phyloP scores from a whole-genome alignment of 2,888 invertebrate species.

The Amblyjoppa proteus region DNA sequence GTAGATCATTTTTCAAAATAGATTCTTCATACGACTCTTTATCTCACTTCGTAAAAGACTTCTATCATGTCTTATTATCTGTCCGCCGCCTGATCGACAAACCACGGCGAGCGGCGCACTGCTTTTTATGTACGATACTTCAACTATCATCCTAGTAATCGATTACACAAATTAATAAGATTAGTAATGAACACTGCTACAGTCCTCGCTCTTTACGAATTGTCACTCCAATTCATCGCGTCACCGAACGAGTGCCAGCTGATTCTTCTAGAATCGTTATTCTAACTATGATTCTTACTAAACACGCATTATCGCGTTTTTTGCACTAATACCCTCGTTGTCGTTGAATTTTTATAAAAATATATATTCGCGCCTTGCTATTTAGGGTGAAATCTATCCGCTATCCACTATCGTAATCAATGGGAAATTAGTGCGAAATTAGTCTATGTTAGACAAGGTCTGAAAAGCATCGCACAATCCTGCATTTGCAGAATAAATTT shows the following conservation, averaged over 20 bases:
- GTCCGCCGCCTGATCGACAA: constrained; percentile 72
- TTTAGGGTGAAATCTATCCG: constrained; percentile 53
- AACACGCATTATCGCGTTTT: constrained; percentile 61
- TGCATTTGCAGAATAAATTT: constrained; percentile 58
- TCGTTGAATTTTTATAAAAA: constrained; percentile 56
- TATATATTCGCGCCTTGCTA: constrained; percentile 60
- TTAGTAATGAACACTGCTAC: constrained; percentile 5
- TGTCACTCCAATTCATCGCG: constrained; percentile 19
- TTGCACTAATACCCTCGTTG: constrained; percentile 49
- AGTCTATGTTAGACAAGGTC: constrained; percentile 60
- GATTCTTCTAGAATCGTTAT: constrained; percentile 36
- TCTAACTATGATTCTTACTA: constrained; percentile 16
- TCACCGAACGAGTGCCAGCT: neutral
- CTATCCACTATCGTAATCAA: constrained; percentile 47
- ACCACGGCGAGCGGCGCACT: constrained; percentile 47
- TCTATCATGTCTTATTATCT: constrained; percentile 74
- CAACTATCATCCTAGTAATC: constrained; percentile 23
- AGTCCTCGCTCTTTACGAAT: constrained; percentile 28
- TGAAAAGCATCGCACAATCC: constrained; percentile 71
- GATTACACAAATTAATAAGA: constrained; percentile 23
- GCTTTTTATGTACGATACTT: constrained; percentile 16
- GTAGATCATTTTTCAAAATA: neutral
- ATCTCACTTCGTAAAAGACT: constrained; percentile 72
- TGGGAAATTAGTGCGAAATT: constrained; percentile 59
- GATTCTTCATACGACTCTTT: constrained; percentile 50